Evolutionary conservation across 2,797 vertebrate genomes (phyloP), one percentile per base, ranked within the genome.

Genomic region (Chaetodon trifasciatus): DNA sequence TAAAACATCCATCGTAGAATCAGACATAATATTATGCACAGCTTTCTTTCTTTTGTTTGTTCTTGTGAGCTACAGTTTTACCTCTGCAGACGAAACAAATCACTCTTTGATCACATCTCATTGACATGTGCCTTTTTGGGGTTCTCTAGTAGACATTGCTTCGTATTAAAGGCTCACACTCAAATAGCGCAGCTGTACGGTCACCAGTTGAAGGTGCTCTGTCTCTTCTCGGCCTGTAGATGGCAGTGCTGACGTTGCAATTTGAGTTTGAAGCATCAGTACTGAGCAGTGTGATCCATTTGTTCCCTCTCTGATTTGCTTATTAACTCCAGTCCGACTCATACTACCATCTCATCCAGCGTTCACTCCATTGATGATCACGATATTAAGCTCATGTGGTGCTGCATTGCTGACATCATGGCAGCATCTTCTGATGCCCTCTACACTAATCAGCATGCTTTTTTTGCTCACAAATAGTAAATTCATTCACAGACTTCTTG

Each of bases 221-320:
- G 42, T 66, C 56, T 65, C n/a, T 42, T 63, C 6, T 81, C 55
- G 0, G 53, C 85, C 93, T 86, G 72, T 74, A 92, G 92, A 61
- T 82, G 93, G 87, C 91, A 90, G 76, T 63, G 71, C 53, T 49
- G 84, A 39, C 21, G 19, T 40, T 82, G 3, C 40, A n/a, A 77
- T 17, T 35, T 50, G n/a, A 66, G 11, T 10, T 61, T 46, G 17
- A 47, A 65, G 50, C 61, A 23, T 8, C 11, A 37, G 16, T 6
- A 6, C 46, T 46, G 55, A 50, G n/a, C 1, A 24, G 62, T 57
- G 23, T 56, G 44, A 44, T 56, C 50, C 23, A 60, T 80, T 84
- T 83, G 28, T 24, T 74, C 39, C 23, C 16, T 1, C 21, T 55
- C 44, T 70, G 32, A n/a, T 67, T 75, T 79, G 52, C 39, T 74